Evolutionary conservation across 2,113 vertebrate species (phyloP).

Genomic region (Nothoprocta perdicaria): DNA sequence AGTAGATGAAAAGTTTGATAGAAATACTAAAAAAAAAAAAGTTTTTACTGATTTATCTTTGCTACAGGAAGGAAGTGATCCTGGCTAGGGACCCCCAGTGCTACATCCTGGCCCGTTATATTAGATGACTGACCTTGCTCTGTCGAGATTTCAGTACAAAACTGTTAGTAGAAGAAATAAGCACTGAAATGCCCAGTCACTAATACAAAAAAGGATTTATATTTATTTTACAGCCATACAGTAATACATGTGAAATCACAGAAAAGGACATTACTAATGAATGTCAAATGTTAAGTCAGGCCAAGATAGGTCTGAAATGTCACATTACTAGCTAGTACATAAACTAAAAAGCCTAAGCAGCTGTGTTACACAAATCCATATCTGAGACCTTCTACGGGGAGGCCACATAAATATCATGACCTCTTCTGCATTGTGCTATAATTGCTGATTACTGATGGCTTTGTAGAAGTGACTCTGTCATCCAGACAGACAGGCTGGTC

Average conservation of each 20-base stretch:
- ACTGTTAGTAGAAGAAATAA: not conserved
- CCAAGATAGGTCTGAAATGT: not conserved
- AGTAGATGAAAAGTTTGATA: not conserved
- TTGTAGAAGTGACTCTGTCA: not conserved
- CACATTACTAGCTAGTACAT: not conserved
- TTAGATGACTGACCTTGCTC: not conserved
- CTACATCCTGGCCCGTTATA: not conserved
- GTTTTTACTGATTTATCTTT: not conserved
- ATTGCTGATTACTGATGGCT: not conserved
- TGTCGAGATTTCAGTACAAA: not conserved
- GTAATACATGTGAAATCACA: not conserved
- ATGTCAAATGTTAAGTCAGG: not conserved
- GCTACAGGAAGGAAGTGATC: not conserved
- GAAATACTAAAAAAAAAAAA: not conserved
- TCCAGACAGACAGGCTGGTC: not conserved
- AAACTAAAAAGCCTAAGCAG: not conserved
- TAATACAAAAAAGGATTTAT: not conserved
- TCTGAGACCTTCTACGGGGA: not conserved
- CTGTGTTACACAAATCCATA: not conserved
- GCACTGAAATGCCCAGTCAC: not conserved
- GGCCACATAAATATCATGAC: not conserved
- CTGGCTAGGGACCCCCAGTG: not conserved
- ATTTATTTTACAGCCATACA: not conserved
- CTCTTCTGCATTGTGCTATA: not conserved
- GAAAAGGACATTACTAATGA: not conserved